Percentiles rank a stretch among this genome's conserved stretches.
These are phyloP conservation scores for Eulemur macaco DNA, from an alignment of 2,113 vertebrate species.

Conservation along the genomic window DNA sequence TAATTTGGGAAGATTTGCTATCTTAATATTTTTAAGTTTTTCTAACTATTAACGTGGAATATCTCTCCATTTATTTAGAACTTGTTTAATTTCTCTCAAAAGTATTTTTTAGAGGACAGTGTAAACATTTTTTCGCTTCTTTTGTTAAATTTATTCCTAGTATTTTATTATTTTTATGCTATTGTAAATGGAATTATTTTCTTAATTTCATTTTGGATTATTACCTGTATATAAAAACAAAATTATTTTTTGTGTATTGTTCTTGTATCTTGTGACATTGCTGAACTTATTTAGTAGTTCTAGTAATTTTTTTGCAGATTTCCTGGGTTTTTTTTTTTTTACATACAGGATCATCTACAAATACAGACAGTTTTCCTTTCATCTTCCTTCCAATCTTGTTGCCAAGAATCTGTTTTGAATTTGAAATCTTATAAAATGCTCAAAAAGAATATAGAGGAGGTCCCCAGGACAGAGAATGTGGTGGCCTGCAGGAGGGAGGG, in stretches of 20 bases:
- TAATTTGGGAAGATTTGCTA: neutral
- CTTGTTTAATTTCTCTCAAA: neutral
- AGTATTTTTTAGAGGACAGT: neutral
- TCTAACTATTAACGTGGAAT: neutral
- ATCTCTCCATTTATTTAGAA: neutral
- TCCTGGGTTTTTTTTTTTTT: neutral
- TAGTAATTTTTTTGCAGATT: neutral
- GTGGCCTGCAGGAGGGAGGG: neutral
- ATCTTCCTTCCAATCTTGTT: neutral
- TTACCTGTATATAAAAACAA: neutral
- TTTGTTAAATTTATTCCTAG: neutral
- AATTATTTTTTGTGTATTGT: neutral
- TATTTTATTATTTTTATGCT: conserved; percentile 41
- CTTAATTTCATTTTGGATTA: neutral
- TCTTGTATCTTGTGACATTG: neutral
- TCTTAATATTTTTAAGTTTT: neutral
- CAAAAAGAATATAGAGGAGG: neutral
- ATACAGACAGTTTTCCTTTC: conserved; percentile 11
- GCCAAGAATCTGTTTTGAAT: neutral
- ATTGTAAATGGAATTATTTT: neutral
- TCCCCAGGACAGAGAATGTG: neutral
- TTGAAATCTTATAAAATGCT: conserved; percentile 31
- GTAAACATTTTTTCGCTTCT: neutral
- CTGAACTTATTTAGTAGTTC: neutral
- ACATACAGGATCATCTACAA: neutral